phyloP scores from a whole-genome alignment of 2,113 vertebrate species.

The Forbesichthys papilliferus region DNA sequence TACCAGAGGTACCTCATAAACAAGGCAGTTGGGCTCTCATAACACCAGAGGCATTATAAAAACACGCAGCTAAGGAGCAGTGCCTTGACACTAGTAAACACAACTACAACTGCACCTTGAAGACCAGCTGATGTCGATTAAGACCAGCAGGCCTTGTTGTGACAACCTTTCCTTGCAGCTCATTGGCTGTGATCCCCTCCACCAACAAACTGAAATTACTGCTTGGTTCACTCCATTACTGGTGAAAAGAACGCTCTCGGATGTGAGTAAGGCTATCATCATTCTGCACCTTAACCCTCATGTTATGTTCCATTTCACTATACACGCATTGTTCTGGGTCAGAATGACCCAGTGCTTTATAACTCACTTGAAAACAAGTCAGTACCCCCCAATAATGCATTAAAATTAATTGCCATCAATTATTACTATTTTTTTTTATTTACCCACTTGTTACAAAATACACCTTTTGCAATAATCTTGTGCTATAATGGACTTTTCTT shows the following conservation, averaged over 20 bases:
- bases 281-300: slow-evolving; percentile 31
- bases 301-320: too few relatives aligned
- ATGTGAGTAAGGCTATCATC: slow-evolving; percentile 39
- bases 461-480: too few relatives aligned
- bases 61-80: slow-evolving; percentile 22
- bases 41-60: slow-evolving; percentile 24
- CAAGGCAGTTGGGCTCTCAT: slow-evolving; percentile 9
- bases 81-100: slow-evolving; percentile 5
- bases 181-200: slow-evolving; percentile 41
- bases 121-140: slow-evolving; percentile 31
- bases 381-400: too few relatives aligned
- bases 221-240: too few relatives aligned
- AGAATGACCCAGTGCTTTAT: too few relatives aligned
- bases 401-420: too few relatives aligned
- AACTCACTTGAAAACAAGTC: too few relatives aligned
- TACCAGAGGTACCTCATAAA: slow-evolving; percentile 40
- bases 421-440: too few relatives aligned
- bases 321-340: too few relatives aligned
- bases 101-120: background rate
- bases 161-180: slow-evolving; percentile 29
- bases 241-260: too few relatives aligned
- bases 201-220: slow-evolving; percentile 40
- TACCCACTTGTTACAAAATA: too few relatives aligned
- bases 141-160: slow-evolving; percentile 4
- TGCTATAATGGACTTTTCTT: too few relatives aligned